These are phyloP conservation scores for Rhopalosiphum padi DNA, from an alignment of 1,140 invertebrate species.

Conservation along the genomic window DNA sequence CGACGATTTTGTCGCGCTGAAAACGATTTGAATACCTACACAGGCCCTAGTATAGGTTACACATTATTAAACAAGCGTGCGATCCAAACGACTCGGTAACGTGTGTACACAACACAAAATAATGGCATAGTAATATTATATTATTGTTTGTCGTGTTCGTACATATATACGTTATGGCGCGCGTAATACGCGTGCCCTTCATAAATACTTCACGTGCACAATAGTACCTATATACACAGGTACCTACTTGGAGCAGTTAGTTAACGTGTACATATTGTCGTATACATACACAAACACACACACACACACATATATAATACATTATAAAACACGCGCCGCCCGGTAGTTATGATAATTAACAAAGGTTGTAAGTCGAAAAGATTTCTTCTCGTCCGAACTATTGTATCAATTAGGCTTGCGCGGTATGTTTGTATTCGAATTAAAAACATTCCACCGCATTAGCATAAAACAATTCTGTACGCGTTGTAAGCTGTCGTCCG, in stretches of 20 bases:
- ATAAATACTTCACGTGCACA: constrained; percentile 41
- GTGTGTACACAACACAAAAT: neutral
- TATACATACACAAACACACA: neutral
- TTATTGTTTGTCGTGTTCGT: neutral
- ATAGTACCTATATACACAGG: neutral
- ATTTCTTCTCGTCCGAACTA: constrained; percentile 4
- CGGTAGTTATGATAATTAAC: constrained; percentile 35
- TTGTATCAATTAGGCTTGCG: constrained; percentile 1
- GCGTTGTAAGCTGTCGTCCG: neutral
- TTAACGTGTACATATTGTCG: neutral
- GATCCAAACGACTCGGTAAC: neutral
- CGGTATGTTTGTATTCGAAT: constrained; percentile 26
- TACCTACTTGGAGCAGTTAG: neutral
- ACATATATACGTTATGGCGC: neutral
- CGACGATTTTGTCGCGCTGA: neutral
- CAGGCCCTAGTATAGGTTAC: too few relatives aligned
- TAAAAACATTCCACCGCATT: constrained; percentile 32
- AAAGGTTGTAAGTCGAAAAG: constrained; percentile 39
- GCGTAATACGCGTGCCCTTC: constrained; percentile 27
- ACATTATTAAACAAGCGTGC: neutral
- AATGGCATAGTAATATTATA: neutral
- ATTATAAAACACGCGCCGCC: neutral
- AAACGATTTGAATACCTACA: neutral
- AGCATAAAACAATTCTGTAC: neutral
- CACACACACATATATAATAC: neutral